Percentiles rank a stretch among this genome's conserved stretches.
These are phyloP conservation scores for Formica selysi DNA, from an alignment of 1,140 invertebrate species.

Conservation along the genomic window DNA sequence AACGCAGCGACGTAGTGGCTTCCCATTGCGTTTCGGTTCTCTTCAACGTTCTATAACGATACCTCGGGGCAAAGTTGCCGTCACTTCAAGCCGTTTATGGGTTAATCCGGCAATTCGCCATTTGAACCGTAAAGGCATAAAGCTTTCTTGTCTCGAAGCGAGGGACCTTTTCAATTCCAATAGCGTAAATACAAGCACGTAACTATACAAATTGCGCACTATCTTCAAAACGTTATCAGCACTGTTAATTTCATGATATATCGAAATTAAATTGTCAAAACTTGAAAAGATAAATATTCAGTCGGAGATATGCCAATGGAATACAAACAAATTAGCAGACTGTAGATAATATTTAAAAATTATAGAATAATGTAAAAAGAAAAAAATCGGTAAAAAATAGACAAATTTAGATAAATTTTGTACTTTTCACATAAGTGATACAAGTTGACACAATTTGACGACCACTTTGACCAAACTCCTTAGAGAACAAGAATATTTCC, in stretches of 20 bases:
- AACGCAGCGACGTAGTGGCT: constrained; percentile 56
- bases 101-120: constrained; percentile 68
- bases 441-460: too few species aligned
- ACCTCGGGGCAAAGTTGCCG: constrained; percentile 72
- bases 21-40: constrained; percentile 63
- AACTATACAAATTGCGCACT: constrained; percentile 42
- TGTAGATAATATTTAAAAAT: not conserved
- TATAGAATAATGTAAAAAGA: not conserved
- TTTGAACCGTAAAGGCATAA: constrained; percentile 73
- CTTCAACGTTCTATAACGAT: constrained; percentile 68
- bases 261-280: not conserved
- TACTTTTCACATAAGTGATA: not conserved
- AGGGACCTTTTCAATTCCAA: constrained; percentile 69
- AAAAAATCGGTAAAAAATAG: not conserved
- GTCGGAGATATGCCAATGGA: not conserved
- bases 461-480: too few species aligned
- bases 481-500: too few species aligned
- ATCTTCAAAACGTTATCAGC: constrained; percentile 14
- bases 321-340: not conserved
- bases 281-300: not conserved
- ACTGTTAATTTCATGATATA: constrained; percentile 10
- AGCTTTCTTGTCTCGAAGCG: constrained; percentile 67
- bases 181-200: constrained; percentile 38
- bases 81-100: constrained; percentile 69
- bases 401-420: not conserved